These are phyloP conservation scores for Drosophila gaucha DNA, from an alignment of 2,888 invertebrate genomes.

Conservation along the genomic window DNA sequence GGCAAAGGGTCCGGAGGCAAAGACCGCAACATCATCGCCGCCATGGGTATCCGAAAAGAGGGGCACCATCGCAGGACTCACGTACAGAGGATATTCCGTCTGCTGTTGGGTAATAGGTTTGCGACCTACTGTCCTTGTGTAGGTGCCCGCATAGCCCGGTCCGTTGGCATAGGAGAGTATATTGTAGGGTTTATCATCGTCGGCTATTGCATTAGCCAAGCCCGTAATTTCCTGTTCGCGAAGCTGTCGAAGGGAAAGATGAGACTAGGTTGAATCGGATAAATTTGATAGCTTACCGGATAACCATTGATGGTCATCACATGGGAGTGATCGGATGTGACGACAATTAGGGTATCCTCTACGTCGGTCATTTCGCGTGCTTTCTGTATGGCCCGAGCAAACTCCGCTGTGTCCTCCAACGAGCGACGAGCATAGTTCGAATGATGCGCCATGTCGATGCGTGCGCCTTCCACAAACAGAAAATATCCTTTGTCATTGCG, in stretches of 20 bases:
- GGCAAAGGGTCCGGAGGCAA: slow-evolving; percentile 91
- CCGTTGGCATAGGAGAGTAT: slow-evolving; percentile 92
- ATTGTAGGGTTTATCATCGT: slow-evolving; percentile 88
- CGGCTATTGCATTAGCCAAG: slow-evolving; percentile 84
- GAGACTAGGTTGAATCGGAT: too few species aligned
- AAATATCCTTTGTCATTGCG: slow-evolving; percentile 89
- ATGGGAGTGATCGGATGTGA: slow-evolving; percentile 93
- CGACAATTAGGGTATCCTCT: slow-evolving; percentile 92
- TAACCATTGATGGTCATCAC: slow-evolving; percentile 92
- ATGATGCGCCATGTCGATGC: slow-evolving; percentile 87
- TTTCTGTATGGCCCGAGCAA: slow-evolving; percentile 89
- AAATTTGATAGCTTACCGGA: slow-evolving; percentile 85
- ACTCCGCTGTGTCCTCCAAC: slow-evolving; percentile 92
- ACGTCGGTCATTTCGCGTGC: slow-evolving; percentile 87
- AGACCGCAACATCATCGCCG: slow-evolving; percentile 92
- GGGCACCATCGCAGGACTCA: slow-evolving; percentile 88
- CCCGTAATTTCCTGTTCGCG: slow-evolving; percentile 87
- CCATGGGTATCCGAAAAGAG: slow-evolving; percentile 89
- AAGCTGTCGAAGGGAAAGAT: background rate
- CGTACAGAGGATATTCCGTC: slow-evolving; percentile 71
- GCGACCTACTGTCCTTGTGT: slow-evolving; percentile 65
- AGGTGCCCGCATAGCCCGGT: slow-evolving; percentile 87
- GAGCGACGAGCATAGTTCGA: slow-evolving; percentile 89
- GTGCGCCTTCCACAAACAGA: slow-evolving; percentile 89
- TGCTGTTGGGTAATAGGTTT: slow-evolving; percentile 62